Conservation (phyloP, 2,888 invertebrate species). For the Chrysopilus asiliformis region DNA sequence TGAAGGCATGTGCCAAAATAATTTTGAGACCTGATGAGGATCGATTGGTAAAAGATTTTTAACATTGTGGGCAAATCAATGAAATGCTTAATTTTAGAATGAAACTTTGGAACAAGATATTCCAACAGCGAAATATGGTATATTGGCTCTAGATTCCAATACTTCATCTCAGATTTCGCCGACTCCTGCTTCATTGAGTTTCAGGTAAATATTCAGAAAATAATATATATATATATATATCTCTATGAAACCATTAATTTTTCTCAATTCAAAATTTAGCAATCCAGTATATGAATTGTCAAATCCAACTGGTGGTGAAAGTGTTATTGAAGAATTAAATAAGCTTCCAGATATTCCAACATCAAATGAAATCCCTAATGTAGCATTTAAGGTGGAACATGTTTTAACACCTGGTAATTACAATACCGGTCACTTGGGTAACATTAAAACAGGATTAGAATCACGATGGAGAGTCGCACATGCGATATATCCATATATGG, state of each 20-base stretch:
- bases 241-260: neutral
- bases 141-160: slow-evolving; percentile 60
- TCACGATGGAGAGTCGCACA: slow-evolving; percentile 69
- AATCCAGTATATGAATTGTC: slow-evolving; percentile 76
- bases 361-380: slow-evolving; percentile 27
- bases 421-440: slow-evolving; percentile 29
- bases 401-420: slow-evolving; percentile 31
- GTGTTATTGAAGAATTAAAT: slow-evolving; percentile 34
- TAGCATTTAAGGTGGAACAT: slow-evolving; percentile 36
- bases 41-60: slow-evolving; percentile 21
- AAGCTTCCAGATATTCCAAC: slow-evolving; percentile 31
- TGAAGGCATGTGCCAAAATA: slow-evolving; percentile 63
- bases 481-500: slow-evolving; percentile 81
- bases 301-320: slow-evolving; percentile 41
- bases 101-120: slow-evolving; percentile 44
- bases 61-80: neutral
- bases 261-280: slow-evolving; percentile 35
- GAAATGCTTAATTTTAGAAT: slow-evolving; percentile 36
- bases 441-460: slow-evolving; percentile 31
- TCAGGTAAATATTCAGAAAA: slow-evolving; percentile 16
- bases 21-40: slow-evolving; percentile 77
- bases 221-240: neutral
- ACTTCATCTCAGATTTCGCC: slow-evolving; percentile 37
- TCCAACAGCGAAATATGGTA: slow-evolving; percentile 52
- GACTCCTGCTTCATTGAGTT: slow-evolving; percentile 54